A percentile compares a stretch with the other conserved stretches of the same genome.
Evolutionary conservation across 2,797 vertebrate species (phyloP).

Genomic region (Vespertilio murinus): DNA sequence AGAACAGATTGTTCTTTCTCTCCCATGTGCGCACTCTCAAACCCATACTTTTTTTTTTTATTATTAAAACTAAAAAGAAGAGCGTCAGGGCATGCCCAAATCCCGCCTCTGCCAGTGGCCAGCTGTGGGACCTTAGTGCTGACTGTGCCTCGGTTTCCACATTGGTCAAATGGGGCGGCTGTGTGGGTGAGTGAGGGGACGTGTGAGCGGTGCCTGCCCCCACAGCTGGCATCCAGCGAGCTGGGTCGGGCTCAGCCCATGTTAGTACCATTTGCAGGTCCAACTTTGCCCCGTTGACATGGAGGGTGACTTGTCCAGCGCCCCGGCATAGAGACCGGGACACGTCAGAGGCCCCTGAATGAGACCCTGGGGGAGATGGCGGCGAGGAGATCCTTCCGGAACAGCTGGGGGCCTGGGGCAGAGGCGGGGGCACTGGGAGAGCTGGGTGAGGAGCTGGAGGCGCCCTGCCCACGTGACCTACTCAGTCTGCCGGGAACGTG

Average conservation of each 20-base stretch:
- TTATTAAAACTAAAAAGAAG: not conserved
- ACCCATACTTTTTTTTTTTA: not conserved
- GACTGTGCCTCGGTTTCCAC: not conserved
- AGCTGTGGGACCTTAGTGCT: rapidly evolving
- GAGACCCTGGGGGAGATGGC: not conserved
- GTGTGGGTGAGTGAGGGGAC: not conserved
- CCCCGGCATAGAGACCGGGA: not conserved
- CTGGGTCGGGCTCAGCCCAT: not conserved
- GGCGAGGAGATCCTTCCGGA: not conserved
- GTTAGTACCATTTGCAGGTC: not conserved
- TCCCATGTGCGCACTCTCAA: not conserved
- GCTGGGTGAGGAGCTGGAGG: rapidly evolving
- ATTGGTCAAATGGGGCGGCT: not conserved
- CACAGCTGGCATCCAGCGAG: not conserved
- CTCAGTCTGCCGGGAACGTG: not conserved
- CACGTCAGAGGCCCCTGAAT: not conserved
- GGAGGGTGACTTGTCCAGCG: rapidly evolving
- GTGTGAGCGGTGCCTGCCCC: rapidly evolving
- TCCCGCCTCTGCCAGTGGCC: not conserved
- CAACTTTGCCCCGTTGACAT: not conserved
- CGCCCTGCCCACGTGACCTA: not conserved
- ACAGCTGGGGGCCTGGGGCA: not conserved
- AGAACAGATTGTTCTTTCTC: not conserved
- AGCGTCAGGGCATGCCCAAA: not conserved
- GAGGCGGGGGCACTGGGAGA: not conserved